Base-by-base conservation (phyloP, 2,797 vertebrate species). In the Xenops minutus region DNA sequence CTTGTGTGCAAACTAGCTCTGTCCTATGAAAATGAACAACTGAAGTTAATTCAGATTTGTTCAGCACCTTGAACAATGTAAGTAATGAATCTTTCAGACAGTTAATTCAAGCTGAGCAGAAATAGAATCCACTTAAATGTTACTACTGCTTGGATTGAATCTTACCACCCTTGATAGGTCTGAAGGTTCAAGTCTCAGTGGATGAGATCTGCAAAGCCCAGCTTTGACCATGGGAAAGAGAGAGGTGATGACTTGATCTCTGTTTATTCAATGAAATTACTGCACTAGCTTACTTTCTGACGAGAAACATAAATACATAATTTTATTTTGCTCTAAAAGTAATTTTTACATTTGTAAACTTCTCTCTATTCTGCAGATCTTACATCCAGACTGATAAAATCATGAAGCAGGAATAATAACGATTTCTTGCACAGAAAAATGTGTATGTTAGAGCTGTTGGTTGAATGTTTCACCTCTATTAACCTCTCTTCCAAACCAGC, bases 391-490 rank as follows among this genome's bases (percentile, higher is more conserved):
- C 61, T 93, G 92, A 96, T 94, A 95, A 95, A 91, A 95, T 87
- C 78, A 41, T 63, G 84, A 88, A 43, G 79, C 23, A 8, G 67
- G 79, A 86, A 64, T 84, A 93, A 73, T 93, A 92, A 92, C 2
- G 30, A 76, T 96, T 95, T 95, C 83, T 93, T 88, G 93, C 68
- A 80, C 66, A 92, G 89, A 84, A 96, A 88, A 64, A 44, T 77
- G 46, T 74, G 62, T 88, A 74, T 80, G 74, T 92, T 94, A 79
- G 83, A 89, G 77, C 94, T 82, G 75, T 54, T 62, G 69, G 39
- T 73, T 89, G 92, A 95, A 93, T 91, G 89, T 85, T 93, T 96
- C 89, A 95, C 94, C 92, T 95, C 96, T 67, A 91, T 97, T 96
- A 97, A 91, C 92, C 89, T 96, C 88, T 88, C 56, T 81, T 96